Percentiles rank a stretch among this genome's conserved stretches.
phyloP scores from a whole-genome alignment of 2,797 vertebrate species.

The Hapalemur alaotrensis region DNA sequence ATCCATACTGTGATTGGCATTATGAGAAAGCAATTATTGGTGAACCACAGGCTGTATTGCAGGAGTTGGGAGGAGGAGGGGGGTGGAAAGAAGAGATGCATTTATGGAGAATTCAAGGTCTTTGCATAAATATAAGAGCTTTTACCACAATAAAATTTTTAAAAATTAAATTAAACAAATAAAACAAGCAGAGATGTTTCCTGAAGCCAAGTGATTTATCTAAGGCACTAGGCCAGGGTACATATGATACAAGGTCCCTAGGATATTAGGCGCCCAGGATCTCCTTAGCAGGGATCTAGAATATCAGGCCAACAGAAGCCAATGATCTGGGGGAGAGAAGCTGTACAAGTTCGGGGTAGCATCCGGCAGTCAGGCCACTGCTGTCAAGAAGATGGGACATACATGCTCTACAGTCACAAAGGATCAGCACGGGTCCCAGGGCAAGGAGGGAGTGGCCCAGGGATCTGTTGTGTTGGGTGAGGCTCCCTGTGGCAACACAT shows the following conservation, averaged over 20 bases:
- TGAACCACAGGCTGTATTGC: background rate
- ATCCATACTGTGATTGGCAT: background rate
- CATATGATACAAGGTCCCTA: background rate
- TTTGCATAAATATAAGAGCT: background rate
- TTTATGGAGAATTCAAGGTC: background rate
- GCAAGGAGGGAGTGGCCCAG: background rate
- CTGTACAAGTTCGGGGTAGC: background rate
- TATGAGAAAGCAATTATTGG: background rate
- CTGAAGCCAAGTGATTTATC: background rate
- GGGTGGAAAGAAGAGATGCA: background rate
- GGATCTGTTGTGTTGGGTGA: rapidly evolving
- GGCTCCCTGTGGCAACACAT: rapidly evolving
- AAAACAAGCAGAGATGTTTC: background rate
- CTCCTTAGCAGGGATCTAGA: background rate
- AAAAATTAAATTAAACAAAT: background rate
- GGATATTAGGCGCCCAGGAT: background rate
- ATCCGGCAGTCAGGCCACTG: background rate
- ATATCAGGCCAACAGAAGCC: background rate
- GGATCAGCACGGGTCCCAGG: background rate
- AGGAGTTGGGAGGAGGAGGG: background rate
- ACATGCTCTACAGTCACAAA: background rate
- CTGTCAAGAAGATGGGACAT: background rate
- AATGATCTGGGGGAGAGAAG: background rate
- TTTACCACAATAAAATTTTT: background rate
- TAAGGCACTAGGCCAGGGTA: background rate